A percentile compares a stretch with the other conserved stretches of the same genome.
phyloP scores from a whole-genome alignment of 2,797 vertebrate species.

The Sebastiscus albofasciatus region DNA sequence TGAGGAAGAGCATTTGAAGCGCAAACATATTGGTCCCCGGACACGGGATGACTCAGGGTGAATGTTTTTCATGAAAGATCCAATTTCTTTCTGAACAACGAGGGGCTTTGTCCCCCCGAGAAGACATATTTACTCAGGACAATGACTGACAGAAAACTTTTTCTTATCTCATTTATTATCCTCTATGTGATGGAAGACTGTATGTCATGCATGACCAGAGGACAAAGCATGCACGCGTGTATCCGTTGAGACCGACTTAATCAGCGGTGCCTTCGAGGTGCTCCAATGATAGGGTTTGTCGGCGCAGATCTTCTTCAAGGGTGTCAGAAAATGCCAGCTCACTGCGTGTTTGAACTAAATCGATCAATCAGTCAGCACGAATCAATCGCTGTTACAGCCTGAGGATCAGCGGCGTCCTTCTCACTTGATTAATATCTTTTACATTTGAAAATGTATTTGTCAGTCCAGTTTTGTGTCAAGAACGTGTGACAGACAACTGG shows the following conservation, averaged over 20 bases:
- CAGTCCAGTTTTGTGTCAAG: slow-evolving; percentile 33
- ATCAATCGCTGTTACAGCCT: slow-evolving; percentile 48
- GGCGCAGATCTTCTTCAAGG: slow-evolving; percentile 21
- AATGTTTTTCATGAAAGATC: slow-evolving; percentile 37
- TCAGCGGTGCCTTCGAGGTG: slow-evolving; percentile 21
- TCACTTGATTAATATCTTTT: slow-evolving; percentile 40
- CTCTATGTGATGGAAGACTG: not conserved
- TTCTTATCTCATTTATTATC: slow-evolving; percentile 9
- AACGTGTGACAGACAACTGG: not conserved
- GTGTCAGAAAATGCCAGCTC: slow-evolving; percentile 62
- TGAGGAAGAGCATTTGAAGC: slow-evolving; percentile 24
- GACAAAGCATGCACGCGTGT: not conserved
- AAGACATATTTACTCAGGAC: slow-evolving; percentile 25
- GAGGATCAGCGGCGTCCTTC: slow-evolving; percentile 16
- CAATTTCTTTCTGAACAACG: slow-evolving; percentile 40
- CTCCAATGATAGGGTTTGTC: slow-evolving; percentile 43
- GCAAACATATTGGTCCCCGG: slow-evolving; percentile 1
- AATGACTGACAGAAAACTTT: slow-evolving; percentile 19
- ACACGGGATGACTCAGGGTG: slow-evolving; percentile 18
- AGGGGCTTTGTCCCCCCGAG: not conserved
- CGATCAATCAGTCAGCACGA: slow-evolving; percentile 61
- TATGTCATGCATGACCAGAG: not conserved
- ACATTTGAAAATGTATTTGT: slow-evolving; percentile 40
- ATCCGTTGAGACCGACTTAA: slow-evolving; percentile 4
- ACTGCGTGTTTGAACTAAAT: slow-evolving; percentile 50